phyloP scores from a whole-genome alignment of 92 coral and sea anemone genomes.

The Paragorgia papillata region DNA sequence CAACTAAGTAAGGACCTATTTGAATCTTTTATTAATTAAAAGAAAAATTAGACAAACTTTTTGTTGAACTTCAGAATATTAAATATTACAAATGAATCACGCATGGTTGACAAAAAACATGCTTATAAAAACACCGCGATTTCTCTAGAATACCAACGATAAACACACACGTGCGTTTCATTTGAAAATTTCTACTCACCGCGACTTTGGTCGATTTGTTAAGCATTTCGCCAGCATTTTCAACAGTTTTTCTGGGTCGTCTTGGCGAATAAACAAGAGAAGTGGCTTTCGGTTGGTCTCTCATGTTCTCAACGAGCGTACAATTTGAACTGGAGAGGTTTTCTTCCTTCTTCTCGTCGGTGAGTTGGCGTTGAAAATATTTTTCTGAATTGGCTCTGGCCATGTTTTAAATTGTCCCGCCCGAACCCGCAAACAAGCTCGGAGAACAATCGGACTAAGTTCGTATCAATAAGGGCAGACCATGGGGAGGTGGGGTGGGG shows the following conservation, averaged over 20 bases:
- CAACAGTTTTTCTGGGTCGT: conserved; percentile 57
- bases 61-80: too few species aligned
- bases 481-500: too few species aligned
- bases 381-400: conserved; percentile 56
- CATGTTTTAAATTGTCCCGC: conserved; percentile 86
- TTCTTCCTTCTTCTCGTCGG: conserved; percentile 50
- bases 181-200: conserved; percentile 9
- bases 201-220: conserved; percentile 9
- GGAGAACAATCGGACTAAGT: conserved; percentile 10
- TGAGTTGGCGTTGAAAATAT: conserved; percentile 19
- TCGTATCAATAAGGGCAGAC: not conserved
- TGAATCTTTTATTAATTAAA: too few species aligned
- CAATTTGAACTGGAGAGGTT: conserved; percentile 69
- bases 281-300: conserved; percentile 79
- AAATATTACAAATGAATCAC: too few species aligned
- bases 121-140: too few species aligned
- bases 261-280: conserved; percentile 71
- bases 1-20: too few species aligned
- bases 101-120: too few species aligned
- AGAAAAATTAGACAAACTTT: too few species aligned
- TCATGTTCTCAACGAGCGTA: conserved; percentile 72
- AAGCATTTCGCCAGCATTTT: conserved; percentile 28
- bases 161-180: too few species aligned
- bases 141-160: too few species aligned
- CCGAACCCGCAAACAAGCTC: conserved; percentile 36